A percentile compares a stretch with the other conserved stretches of the same genome.
These are phyloP conservation scores for Chrysocyon brachyurus DNA, from an alignment of 2,797 vertebrate species.

Conservation along the genomic window DNA sequence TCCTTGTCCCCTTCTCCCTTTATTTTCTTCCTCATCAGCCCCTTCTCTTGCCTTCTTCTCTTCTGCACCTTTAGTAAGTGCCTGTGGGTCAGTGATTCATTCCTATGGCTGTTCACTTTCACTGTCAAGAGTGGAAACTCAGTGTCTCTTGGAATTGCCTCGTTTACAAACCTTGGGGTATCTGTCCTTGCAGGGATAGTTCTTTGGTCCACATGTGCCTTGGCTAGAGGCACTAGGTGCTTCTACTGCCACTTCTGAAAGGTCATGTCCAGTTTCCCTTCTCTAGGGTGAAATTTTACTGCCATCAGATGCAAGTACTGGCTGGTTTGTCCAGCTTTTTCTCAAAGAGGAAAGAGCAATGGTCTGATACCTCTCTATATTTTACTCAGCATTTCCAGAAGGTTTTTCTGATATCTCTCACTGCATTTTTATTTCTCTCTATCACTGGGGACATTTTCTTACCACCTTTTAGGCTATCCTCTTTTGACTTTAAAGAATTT, in stretches of 20 bases:
- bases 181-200: background rate
- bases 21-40: background rate
- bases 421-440: background rate
- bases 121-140: background rate
- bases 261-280: constrained; percentile 1
- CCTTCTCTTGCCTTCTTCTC: background rate
- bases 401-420: background rate
- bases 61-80: background rate
- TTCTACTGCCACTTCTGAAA: background rate
- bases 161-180: background rate
- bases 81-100: background rate
- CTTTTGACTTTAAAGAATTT: constrained; percentile 39
- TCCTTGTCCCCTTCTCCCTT: background rate
- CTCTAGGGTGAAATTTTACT: background rate
- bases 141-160: background rate
- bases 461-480: constrained; percentile 2
- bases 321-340: background rate
- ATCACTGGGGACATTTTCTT: constrained; percentile 33
- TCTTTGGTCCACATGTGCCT: background rate
- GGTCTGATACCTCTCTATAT: background rate
- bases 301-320: background rate
- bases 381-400: background rate
- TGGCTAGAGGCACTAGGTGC: background rate
- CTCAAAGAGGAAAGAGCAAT: background rate
- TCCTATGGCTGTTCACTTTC: background rate